Evolutionary conservation across 2,797 vertebrate species (phyloP), one percentile per base, ranked within the genome.

Genomic region (Bufotes viridis): DNA sequence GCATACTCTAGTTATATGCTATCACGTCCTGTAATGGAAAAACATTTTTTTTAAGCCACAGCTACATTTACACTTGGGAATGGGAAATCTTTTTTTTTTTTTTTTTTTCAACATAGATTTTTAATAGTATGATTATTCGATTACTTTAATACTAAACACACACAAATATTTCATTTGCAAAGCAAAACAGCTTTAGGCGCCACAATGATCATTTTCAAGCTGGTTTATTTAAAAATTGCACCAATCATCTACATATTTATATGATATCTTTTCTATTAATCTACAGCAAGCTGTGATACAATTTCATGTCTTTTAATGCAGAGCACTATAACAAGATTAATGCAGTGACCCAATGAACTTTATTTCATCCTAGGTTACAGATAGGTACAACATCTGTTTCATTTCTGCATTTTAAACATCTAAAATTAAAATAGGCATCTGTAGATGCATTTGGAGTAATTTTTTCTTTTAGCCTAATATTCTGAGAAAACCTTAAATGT

Each of bases 291-390:
- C 70, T 65, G 70, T 61, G 80, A 82, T 87, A 60, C 20, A 60
- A 87, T 82, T 87, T 87, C 49, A 57, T 76, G 78, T 53, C 80
- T 76, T 72, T 76, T 65, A 82, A 72, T 82, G 86, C 86, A 87
- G 65, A 87, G 78, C 58, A 78, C 53, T 82, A 49, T 82, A 82
- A 82, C 72, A 87, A 87, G 70, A 87, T 87, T 79, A 88, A 88
- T 84, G 87, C 82, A 88, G 58, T 84, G 87, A 88, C 72, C 87
- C 82, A 88, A 49, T 84, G 87, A 88, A 80, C 87, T 84, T 80
- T 82, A 88, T 88, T 88, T 88, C 34, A 84, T 88, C 53, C 55
- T 84, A 78, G 60, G 86, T 82, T 75, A 88, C 75, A 61, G 55
- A 78, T 80, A 84, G 65, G 61, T 63, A 10, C 84, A 74, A 79